Percentiles rank a stretch among this genome's conserved stretches.
phyloP scores from a whole-genome alignment of 53 echinoderm and acorn worm species.

The Mesocentrotus franciscanus region DNA sequence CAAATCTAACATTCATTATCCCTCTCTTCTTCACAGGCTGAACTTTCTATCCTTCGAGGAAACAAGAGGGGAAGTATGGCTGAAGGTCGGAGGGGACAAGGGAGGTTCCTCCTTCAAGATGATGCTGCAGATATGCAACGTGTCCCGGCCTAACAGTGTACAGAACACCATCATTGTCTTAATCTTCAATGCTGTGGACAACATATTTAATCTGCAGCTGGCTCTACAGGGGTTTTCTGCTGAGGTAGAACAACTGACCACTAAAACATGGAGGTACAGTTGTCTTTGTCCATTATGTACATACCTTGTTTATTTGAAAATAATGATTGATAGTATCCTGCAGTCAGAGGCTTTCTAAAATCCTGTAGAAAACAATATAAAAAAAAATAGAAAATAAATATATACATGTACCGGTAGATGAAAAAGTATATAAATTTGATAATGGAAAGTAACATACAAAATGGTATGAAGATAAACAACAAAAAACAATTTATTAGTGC shows the following conservation, averaged over 20 bases:
- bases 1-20: background rate
- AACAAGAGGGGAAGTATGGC: conserved; percentile 43
- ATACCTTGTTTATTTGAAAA: background rate
- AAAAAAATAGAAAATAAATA: too few species aligned
- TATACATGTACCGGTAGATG: too few species aligned
- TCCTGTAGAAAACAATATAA: too few species aligned
- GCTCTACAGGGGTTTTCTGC: background rate
- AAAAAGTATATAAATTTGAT: too few species aligned
- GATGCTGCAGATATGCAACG: conserved; percentile 38
- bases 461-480: too few species aligned
- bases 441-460: too few species aligned
- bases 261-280: conserved; percentile 52
- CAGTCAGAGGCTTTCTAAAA: too few species aligned
- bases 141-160: conserved; percentile 28
- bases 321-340: too few species aligned
- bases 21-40: conserved; percentile 22
- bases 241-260: background rate
- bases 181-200: conserved; percentile 37
- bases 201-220: conserved; percentile 33
- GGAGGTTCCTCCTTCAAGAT: conserved; percentile 48
- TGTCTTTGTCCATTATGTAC: background rate
- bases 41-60: conserved; percentile 3
- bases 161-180: conserved; percentile 45
- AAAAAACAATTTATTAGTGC: too few species aligned
- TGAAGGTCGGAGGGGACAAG: conserved; percentile 43